phyloP scores from a whole-genome alignment of 1,140 invertebrate genomes.

The Lepidurus apus region DNA sequence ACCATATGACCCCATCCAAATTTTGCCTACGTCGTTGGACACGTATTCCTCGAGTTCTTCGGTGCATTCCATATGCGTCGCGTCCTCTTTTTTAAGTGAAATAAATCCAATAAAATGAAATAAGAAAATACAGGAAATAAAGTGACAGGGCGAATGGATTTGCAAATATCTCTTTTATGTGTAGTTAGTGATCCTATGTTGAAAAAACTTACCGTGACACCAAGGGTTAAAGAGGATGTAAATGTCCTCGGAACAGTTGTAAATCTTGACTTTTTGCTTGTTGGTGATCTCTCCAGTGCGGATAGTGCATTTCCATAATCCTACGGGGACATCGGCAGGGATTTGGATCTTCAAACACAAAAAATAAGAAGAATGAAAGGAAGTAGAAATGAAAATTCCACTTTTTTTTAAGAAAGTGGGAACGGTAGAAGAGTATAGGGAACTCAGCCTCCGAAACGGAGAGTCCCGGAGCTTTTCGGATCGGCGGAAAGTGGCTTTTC shows the following conservation, averaged over 20 bases:
- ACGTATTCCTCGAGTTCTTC: slow-evolving; percentile 59
- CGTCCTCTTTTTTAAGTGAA: slow-evolving; percentile 49
- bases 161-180: background rate
- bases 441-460: background rate
- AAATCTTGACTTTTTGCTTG: slow-evolving; percentile 33
- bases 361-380: background rate
- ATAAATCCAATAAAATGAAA: background rate
- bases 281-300: slow-evolving; percentile 47
- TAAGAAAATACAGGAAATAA: too few relatives aligned
- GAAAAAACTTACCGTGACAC: slow-evolving; percentile 56
- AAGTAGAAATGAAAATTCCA: slow-evolving; percentile 11
- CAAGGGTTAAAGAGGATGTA: slow-evolving; percentile 81
- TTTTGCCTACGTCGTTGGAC: slow-evolving; percentile 66
- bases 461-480: background rate
- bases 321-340: slow-evolving; percentile 54
- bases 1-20: slow-evolving; percentile 64
- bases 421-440: background rate
- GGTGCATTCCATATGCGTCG: slow-evolving; percentile 57
- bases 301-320: slow-evolving; percentile 57
- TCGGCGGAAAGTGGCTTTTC: background rate
- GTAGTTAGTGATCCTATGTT: background rate
- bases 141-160: background rate
- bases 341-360: slow-evolving; percentile 50
- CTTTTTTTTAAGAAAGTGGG: background rate
- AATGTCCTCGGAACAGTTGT: slow-evolving; percentile 53